A percentile compares a stretch with the other conserved stretches of the same genome.
phyloP scores from a whole-genome alignment of 2,797 vertebrate species.

The Neoniphon sammara region DNA sequence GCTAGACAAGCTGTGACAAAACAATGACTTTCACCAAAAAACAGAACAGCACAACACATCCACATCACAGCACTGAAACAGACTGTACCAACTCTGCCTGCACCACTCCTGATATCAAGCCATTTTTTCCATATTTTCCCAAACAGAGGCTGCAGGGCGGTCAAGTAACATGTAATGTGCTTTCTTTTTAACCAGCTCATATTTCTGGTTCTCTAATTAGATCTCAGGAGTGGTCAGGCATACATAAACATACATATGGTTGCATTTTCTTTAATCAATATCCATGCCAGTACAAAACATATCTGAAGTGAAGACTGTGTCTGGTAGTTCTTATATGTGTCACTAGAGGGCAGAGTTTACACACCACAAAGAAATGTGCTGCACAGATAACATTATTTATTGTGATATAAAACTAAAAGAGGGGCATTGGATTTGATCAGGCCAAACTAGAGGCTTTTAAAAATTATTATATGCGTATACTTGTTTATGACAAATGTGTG shows the following conservation, averaged over 20 bases:
- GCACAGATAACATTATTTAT: background rate
- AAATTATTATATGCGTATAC: background rate
- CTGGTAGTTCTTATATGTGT: conserved; percentile 63
- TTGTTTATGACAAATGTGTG: conserved; percentile 8
- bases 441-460: background rate
- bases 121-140: background rate
- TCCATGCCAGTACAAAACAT: conserved; percentile 50
- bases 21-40: background rate
- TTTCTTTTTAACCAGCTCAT: background rate
- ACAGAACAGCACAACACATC: conserved; percentile 39
- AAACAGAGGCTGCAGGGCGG: background rate
- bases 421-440: background rate
- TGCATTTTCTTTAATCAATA: conserved; percentile 15
- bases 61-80: conserved; percentile 50
- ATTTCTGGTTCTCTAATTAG: background rate
- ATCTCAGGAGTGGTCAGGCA: conserved; percentile 46
- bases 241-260: conserved; percentile 22
- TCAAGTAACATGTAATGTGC: background rate
- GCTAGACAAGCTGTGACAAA: conserved; percentile 16
- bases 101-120: conserved; percentile 59
- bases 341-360: conserved; percentile 61
- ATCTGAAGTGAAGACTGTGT: conserved; percentile 70
- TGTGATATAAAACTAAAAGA: background rate
- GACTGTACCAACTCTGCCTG: conserved; percentile 18
- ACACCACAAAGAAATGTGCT: conserved; percentile 22